These are phyloP conservation scores for Python bivittatus DNA, from an alignment of 2,113 vertebrate genomes.

Conservation along the genomic window DNA sequence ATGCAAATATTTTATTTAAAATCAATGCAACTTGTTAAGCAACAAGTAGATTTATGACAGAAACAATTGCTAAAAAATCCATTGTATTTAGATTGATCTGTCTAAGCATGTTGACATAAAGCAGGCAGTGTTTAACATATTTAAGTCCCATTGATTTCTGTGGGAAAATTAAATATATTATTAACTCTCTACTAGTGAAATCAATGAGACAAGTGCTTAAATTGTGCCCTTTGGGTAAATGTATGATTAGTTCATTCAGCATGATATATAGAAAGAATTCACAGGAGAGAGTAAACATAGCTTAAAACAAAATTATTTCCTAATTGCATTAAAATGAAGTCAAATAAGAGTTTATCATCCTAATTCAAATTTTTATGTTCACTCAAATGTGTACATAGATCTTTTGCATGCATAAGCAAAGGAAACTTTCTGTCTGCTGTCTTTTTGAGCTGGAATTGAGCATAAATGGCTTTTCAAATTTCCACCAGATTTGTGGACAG, in stretches of 20 bases:
- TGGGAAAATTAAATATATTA: neutral
- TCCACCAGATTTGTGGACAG: neutral
- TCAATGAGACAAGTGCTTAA: neutral
- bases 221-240: neutral
- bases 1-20: neutral
- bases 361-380: neutral
- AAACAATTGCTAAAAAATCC: neutral
- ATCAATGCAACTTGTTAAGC: neutral
- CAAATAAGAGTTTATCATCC: neutral
- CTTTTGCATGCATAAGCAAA: neutral
- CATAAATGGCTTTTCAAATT: neutral
- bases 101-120: neutral
- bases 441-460: neutral
- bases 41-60: neutral
- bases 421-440: neutral
- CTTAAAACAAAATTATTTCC: neutral
- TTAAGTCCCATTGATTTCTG: neutral
- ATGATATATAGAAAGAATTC: neutral
- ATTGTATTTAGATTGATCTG: neutral
- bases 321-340: neutral
- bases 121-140: neutral
- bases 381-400: neutral
- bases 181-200: neutral
- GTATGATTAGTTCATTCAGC: neutral
- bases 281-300: neutral